Conservation (phyloP, 1,140 invertebrate genomes). For the Caenorhabditis brenneri region DNA sequence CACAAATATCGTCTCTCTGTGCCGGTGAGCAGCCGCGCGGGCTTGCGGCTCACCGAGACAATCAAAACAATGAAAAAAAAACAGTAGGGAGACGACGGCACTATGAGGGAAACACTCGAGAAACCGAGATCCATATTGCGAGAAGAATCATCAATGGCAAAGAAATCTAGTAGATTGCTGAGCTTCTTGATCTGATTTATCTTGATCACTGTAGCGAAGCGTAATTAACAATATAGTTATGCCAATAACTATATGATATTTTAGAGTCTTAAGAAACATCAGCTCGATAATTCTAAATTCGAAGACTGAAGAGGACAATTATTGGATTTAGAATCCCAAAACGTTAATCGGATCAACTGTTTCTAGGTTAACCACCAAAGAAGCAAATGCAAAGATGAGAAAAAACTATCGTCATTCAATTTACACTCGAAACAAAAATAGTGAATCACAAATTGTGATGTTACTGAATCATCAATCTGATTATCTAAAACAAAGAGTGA, state of each 20-base stretch:
- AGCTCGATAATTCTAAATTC: too few relatives aligned
- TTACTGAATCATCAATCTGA: not conserved
- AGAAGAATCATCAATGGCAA: slow-evolving; percentile 7
- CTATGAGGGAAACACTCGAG: slow-evolving; percentile 5
- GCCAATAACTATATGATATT: too few relatives aligned
- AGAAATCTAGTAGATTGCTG: not conserved
- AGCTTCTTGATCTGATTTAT: slow-evolving; percentile 8
- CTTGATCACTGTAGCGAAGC: not conserved
- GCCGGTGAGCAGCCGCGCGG: not conserved
- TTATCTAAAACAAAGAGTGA: not conserved
- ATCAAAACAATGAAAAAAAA: slow-evolving; percentile 38
- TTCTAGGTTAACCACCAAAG: not conserved
- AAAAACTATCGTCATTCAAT: not conserved
- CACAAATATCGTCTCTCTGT: slow-evolving; percentile 19
- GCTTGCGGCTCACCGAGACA: slow-evolving; percentile 26
- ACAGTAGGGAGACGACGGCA: not conserved
- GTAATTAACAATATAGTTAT: not conserved
- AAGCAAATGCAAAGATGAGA: not conserved
- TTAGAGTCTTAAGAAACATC: too few relatives aligned
- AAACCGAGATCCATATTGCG: slow-evolving; percentile 26
- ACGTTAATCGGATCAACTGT: not conserved
- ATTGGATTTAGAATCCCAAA: not conserved
- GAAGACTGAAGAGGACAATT: not conserved
- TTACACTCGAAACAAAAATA: not conserved
- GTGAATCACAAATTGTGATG: not conserved